Percentiles rank a stretch among this genome's conserved stretches.
phyloP scores from a whole-genome alignment of 92 coral and sea anemone species.

The Epizoanthus fatuus region DNA sequence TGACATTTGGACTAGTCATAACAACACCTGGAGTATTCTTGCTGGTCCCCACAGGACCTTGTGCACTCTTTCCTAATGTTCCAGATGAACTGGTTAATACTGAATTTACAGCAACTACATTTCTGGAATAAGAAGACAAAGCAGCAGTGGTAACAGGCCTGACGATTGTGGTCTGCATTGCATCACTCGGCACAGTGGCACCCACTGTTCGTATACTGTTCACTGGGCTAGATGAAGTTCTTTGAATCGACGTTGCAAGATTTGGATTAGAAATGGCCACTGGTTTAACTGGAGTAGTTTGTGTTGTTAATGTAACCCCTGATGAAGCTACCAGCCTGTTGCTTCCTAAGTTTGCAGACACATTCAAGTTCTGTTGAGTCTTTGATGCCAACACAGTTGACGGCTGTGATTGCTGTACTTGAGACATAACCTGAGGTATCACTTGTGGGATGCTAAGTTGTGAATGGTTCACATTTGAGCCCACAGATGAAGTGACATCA shows the following conservation, averaged over 20 bases:
- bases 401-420: slow-evolving; percentile 5
- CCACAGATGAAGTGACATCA: background rate
- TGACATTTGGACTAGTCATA: slow-evolving; percentile 15
- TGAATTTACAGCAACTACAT: slow-evolving; percentile 10
- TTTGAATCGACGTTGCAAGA: slow-evolving; percentile 14
- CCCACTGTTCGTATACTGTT: slow-evolving; percentile 34
- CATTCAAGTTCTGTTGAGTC: slow-evolving; percentile 19
- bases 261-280: slow-evolving; percentile 8
- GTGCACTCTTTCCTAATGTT: background rate
- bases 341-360: background rate
- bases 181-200: slow-evolving; percentile 43
- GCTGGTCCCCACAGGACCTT: background rate
- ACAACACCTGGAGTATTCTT: background rate
- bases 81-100: slow-evolving; percentile 9
- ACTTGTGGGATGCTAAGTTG: slow-evolving; percentile 14
- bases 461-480: slow-evolving; percentile 6
- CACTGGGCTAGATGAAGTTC: slow-evolving; percentile 8
- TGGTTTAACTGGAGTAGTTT: slow-evolving; percentile 9
- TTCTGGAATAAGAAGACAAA: slow-evolving; percentile 24
- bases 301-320: background rate
- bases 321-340: background rate
- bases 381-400: slow-evolving; percentile 5
- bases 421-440: background rate
- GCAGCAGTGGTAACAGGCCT: slow-evolving; percentile 38
- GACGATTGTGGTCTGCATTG: slow-evolving; percentile 38